These are phyloP conservation scores for Acrocephalus scirpaceus DNA, from an alignment of 2,797 vertebrate species.

Conservation along the genomic window DNA sequence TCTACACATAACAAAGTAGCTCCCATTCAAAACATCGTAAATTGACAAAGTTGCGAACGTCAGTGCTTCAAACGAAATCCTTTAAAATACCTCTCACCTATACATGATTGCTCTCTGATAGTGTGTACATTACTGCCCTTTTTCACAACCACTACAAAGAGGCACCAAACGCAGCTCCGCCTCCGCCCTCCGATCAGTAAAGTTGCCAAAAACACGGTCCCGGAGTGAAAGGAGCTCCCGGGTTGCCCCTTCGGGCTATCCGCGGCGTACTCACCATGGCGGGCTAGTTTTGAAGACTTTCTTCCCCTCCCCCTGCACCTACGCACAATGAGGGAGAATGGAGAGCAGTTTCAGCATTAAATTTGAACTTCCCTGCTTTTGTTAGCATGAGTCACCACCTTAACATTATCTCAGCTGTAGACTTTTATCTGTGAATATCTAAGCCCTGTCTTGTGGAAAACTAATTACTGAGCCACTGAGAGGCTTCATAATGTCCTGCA, in stretches of 20 bases:
- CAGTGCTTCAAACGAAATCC: neutral
- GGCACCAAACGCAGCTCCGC: neutral
- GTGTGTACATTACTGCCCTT: neutral
- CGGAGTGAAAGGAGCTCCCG: neutral
- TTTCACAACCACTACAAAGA: neutral
- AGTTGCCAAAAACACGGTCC: neutral
- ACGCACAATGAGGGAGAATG: slow-evolving; percentile 42
- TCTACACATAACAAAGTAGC: neutral
- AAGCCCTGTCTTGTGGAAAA: slow-evolving; percentile 86
- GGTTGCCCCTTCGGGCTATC: slow-evolving; percentile 7
- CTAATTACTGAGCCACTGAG: slow-evolving; percentile 87
- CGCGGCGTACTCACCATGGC: neutral
- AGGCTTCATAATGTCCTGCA: slow-evolving; percentile 89
- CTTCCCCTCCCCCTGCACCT: slow-evolving; percentile 58
- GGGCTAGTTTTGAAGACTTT: slow-evolving; percentile 62
- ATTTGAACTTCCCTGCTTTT: slow-evolving; percentile 77
- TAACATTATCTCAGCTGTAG: slow-evolving; percentile 75
- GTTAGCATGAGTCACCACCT: slow-evolving; percentile 78
- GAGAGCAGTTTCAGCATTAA: slow-evolving; percentile 71
- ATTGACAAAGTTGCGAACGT: neutral
- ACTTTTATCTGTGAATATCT: slow-evolving; percentile 85
- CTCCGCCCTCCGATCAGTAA: neutral
- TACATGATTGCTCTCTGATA: neutral
- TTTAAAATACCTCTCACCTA: neutral
- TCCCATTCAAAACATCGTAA: neutral